Conservation (phyloP, 2,888 invertebrate species). For the Itoplectis maculator region DNA sequence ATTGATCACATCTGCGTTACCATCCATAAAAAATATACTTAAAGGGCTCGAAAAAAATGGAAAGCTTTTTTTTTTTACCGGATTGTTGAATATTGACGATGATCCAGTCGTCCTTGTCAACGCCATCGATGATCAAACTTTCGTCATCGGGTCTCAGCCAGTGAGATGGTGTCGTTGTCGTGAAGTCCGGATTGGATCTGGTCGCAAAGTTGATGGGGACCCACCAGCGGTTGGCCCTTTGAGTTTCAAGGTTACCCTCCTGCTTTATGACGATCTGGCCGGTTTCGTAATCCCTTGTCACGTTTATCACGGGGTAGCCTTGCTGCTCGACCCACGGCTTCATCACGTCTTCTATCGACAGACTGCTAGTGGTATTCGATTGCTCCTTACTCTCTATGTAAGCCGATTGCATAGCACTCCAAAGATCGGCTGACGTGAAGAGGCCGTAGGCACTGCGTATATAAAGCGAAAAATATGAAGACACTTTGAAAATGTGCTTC, state of each 20-base stretch:
- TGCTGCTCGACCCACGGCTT: constrained; percentile 84
- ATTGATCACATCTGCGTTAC: neutral
- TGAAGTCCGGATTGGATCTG: constrained; percentile 62
- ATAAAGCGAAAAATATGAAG: neutral
- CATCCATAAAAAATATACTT: neutral
- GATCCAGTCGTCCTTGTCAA: constrained; percentile 80
- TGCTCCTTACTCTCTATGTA: constrained; percentile 29
- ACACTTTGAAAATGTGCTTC: neutral
- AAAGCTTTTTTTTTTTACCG: constrained; percentile 70
- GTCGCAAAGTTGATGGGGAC: constrained; percentile 78
- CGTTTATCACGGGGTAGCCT: constrained; percentile 83
- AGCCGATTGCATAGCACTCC: constrained; percentile 71
- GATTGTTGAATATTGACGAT: constrained; percentile 84
- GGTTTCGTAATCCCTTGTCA: constrained; percentile 75
- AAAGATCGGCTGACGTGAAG: constrained; percentile 74
- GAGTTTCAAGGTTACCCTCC: constrained; percentile 60
- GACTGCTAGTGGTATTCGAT: constrained; percentile 78
- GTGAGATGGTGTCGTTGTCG: constrained; percentile 60
- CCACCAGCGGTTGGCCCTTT: constrained; percentile 75
- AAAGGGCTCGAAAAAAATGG: too few species aligned
- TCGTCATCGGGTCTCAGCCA: constrained; percentile 69
- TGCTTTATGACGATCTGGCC: constrained; percentile 69
- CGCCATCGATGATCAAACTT: constrained; percentile 64
- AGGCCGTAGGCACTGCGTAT: constrained; percentile 53
- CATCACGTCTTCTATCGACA: constrained; percentile 75